Evolutionary conservation across 2,113 vertebrate species (phyloP).

Genomic region (Lepus americanus): DNA sequence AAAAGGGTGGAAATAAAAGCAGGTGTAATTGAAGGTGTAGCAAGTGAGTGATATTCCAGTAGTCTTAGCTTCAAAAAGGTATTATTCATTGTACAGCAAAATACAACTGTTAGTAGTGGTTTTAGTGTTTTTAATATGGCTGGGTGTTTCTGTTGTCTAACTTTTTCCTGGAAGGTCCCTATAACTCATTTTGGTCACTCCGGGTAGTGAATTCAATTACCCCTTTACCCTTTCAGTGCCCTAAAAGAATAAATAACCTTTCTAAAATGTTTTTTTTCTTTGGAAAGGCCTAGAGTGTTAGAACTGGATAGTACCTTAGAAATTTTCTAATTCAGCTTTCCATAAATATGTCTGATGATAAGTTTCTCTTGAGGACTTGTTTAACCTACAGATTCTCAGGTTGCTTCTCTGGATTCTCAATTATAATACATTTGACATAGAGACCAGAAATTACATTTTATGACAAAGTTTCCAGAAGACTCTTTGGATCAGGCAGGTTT

Average conservation of each 20-base stretch:
- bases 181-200: conserved; percentile 43
- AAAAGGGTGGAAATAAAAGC: conserved; percentile 58
- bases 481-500: neutral
- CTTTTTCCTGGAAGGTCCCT: neutral
- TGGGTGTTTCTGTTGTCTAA: conserved; percentile 56
- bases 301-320: neutral
- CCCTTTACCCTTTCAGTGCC: conserved; percentile 10
- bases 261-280: conserved; percentile 50
- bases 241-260: conserved; percentile 64
- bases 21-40: conserved; percentile 41
- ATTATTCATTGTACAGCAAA: neutral
- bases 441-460: neutral
- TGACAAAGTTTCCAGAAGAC: conserved; percentile 16
- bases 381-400: conserved; percentile 25
- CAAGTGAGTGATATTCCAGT: conserved; percentile 20
- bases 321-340: conserved; percentile 39
- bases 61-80: conserved; percentile 30
- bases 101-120: neutral
- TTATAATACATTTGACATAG: neutral
- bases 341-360: conserved; percentile 32
- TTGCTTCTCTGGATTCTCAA: neutral
- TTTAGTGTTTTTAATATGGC: conserved; percentile 57
- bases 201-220: conserved; percentile 51
- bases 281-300: neutral
- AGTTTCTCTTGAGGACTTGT: conserved; percentile 4